Evolutionary conservation across 2,888 invertebrate genomes (phyloP).

Genomic region (Protophormia terraenovae): DNA sequence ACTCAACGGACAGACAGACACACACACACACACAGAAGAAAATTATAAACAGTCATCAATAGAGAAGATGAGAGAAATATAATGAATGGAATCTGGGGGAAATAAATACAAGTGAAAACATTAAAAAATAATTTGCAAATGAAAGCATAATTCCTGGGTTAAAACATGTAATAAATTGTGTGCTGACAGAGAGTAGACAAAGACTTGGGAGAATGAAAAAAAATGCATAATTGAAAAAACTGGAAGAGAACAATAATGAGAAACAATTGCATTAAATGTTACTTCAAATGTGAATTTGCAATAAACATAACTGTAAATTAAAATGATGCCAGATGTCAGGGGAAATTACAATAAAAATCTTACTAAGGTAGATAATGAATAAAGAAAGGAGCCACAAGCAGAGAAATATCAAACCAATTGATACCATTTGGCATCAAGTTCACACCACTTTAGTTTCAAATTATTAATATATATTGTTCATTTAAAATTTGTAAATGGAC

Average conservation of each 20-base stretch:
- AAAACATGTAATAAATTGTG: not conserved
- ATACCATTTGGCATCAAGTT: too few relatives aligned
- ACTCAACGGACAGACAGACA: not conserved
- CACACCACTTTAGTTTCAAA: too few relatives aligned
- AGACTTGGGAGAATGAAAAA: not conserved
- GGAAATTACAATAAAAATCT: not conserved
- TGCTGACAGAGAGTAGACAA: not conserved
- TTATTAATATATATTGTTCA: too few relatives aligned
- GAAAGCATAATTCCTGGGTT: not conserved
- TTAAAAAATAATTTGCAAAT: slow-evolving; percentile 39
- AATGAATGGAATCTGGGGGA: not conserved
- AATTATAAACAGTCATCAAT: not conserved
- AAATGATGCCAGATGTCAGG: not conserved
- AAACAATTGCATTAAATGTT: slow-evolving; percentile 51
- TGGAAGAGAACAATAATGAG: slow-evolving; percentile 42
- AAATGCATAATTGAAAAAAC: slow-evolving; percentile 7
- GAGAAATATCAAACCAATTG: too few relatives aligned
- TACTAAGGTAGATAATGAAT: too few relatives aligned
- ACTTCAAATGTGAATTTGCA: not conserved
- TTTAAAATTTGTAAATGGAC: too few relatives aligned
- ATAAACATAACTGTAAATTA: not conserved
- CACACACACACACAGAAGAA: not conserved
- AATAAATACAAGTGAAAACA: not conserved
- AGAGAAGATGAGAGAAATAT: slow-evolving; percentile 2
- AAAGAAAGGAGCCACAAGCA: too few relatives aligned